Evolutionary conservation across 2,888 invertebrate species (phyloP), one percentile per base, ranked within the genome.

Genomic region (Archaeoteleia sp.): DNA sequence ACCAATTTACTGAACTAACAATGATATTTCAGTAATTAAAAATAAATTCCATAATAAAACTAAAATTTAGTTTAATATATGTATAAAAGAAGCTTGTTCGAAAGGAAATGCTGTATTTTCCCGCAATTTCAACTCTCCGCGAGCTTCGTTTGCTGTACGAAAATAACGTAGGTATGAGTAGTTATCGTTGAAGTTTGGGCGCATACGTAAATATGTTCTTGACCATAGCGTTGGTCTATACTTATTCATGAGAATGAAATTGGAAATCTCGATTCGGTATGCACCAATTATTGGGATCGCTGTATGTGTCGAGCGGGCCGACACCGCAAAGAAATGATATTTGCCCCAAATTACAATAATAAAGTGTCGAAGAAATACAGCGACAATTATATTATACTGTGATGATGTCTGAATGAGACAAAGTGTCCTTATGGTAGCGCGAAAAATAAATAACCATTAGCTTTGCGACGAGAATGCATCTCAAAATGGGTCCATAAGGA

Each of bases 241-340:
- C 20, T 37, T 49, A 73, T 73, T 73, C 72, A 72, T 74, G 70
- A 74, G 63, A 34, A 35, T 58, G 69, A 69, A 70, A 72, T 74
- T 72, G 73, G 66, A 66, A 71, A 70, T 73, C 71, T 70, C 53
- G 49, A 63, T 58, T 57, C 32, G 45, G 37, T 48, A 40, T 61
- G 48, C 39, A 54, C 49, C 35, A 67, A 54, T 57, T 63, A 57
- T 51, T 57, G 63, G 45, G 15, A 32, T 35, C 20, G 51, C 30
- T 48, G 30, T 30, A 14, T 37, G 15, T 23, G 30, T 13, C 15
- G 7, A n/a, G 30, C 17, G 12, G 49, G 40, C 30, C 25, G 23
- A 46, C 29, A 8, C 35, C 27, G 10, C 35, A 37, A 35, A 55
- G 29, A 45, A 61, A 45, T 53, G 42, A 51, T 51, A 37, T 39